Percentiles rank a stretch among this genome's conserved stretches.
These are phyloP conservation scores for Hippopotamus amphibius DNA, from an alignment of 2,113 vertebrate species.

Conservation along the genomic window DNA sequence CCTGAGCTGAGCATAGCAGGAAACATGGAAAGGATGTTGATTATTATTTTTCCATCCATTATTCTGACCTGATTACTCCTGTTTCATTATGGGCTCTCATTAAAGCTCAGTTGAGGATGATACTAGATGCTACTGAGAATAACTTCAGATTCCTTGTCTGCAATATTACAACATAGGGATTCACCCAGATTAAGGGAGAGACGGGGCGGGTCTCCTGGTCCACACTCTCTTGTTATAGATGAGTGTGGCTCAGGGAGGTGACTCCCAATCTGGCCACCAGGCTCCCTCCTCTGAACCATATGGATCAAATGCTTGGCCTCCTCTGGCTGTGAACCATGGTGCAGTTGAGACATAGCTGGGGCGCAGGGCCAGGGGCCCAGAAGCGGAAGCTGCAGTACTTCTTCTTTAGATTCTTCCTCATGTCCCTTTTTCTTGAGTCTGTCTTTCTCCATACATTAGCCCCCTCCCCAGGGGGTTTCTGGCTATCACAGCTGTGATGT, in stretches of 20 bases:
- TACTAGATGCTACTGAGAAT: background rate
- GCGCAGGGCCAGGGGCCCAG: background rate
- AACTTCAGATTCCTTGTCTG: background rate
- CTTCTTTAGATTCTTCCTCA: background rate
- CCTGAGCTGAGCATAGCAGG: background rate
- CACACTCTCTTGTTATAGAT: slow-evolving; percentile 19
- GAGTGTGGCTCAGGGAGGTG: background rate
- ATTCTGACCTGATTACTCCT: background rate
- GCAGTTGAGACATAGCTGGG: background rate
- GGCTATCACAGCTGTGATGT: background rate
- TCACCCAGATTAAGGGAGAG: slow-evolving; percentile 23
- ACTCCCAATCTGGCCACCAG: background rate
- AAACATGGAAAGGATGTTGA: background rate
- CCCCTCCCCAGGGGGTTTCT: background rate
- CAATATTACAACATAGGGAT: background rate
- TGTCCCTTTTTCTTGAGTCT: background rate
- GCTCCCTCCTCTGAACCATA: background rate
- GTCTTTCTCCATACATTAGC: background rate
- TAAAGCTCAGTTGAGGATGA: background rate
- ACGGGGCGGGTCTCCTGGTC: background rate
- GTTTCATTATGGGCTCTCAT: background rate
- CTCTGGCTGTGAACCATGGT: background rate
- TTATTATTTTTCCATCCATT: background rate
- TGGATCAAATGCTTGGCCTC: background rate
- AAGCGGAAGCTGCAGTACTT: too few relatives aligned